These are phyloP conservation scores for Geophilus truncorum DNA, from an alignment of 2,888 invertebrate species.

Conservation along the genomic window DNA sequence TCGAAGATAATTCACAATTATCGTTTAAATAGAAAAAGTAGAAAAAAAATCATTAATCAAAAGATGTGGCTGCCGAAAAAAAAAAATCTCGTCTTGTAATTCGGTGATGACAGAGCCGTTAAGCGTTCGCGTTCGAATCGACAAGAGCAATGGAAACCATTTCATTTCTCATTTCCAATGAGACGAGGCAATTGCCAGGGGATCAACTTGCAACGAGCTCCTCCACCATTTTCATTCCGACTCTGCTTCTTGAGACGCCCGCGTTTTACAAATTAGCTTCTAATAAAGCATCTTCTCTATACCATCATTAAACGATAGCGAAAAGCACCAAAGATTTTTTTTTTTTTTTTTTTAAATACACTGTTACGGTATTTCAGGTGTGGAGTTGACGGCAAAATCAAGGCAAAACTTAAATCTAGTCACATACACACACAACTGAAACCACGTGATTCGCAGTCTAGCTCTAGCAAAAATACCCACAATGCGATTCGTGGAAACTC, in stretches of 20 bases:
- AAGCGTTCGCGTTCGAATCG: neutral
- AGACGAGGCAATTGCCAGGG: constrained; percentile 32
- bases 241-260: neutral
- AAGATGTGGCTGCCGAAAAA: neutral
- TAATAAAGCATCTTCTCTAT: neutral
- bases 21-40: too few species aligned
- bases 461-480: too few species aligned
- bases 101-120: constrained; percentile 7
- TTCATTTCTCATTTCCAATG: constrained; percentile 40
- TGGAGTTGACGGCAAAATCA: too few species aligned
- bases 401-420: too few species aligned
- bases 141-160: constrained; percentile 30
- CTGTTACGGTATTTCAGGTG: too few species aligned
- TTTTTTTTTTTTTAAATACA: neutral
- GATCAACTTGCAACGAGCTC: constrained; percentile 6
- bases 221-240: neutral
- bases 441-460: too few species aligned
- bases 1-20: too few species aligned
- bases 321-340: neutral
- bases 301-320: neutral
- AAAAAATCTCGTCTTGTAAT: neutral
- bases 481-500: too few species aligned
- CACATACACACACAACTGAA: too few species aligned
- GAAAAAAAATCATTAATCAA: neutral
- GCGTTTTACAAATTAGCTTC: constrained; percentile 16